Conservation (phyloP, 1,140 invertebrate species). For the Trigoniulus corallinus region DNA sequence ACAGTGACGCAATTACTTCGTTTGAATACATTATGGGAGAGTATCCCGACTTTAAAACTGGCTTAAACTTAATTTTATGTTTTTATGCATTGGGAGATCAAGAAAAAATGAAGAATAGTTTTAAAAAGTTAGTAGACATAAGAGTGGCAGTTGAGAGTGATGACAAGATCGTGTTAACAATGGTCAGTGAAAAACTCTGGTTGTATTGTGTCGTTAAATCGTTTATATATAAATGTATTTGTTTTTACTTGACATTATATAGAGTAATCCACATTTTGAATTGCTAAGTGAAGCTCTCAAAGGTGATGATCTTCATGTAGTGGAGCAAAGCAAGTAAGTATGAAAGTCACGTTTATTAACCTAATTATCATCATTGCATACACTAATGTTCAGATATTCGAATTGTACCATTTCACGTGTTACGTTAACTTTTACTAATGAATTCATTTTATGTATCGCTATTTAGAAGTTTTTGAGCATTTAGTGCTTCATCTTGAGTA, state of each 20-base stretch:
- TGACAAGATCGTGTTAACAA: slow-evolving; percentile 44
- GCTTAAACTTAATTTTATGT: slow-evolving; percentile 80
- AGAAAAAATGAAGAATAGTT: slow-evolving; percentile 86
- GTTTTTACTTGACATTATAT: neutral
- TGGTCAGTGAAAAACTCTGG: slow-evolving; percentile 19
- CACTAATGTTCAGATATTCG: too few species aligned
- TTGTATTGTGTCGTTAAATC: slow-evolving; percentile 8
- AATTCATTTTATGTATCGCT: too few species aligned
- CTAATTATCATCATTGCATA: too few species aligned
- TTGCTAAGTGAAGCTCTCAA: slow-evolving; percentile 59
- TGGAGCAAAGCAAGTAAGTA: slow-evolving; percentile 46
- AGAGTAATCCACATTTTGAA: slow-evolving; percentile 53
- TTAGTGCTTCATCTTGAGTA: too few species aligned
- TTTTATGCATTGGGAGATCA: slow-evolving; percentile 83
- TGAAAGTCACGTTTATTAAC: too few species aligned
- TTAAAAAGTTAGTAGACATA: slow-evolving; percentile 76
- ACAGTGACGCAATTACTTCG: slow-evolving; percentile 83
- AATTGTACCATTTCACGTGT: too few species aligned
- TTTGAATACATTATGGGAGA: slow-evolving; percentile 98
- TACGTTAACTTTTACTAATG: too few species aligned
- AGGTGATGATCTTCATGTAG: slow-evolving; percentile 55
- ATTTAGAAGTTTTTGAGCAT: too few species aligned
- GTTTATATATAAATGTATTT: neutral
- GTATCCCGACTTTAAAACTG: slow-evolving; percentile 67
- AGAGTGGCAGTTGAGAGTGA: slow-evolving; percentile 68